Evolutionary conservation across 2,797 vertebrate genomes (phyloP).

Genomic region (Austrolebias charrua): DNA sequence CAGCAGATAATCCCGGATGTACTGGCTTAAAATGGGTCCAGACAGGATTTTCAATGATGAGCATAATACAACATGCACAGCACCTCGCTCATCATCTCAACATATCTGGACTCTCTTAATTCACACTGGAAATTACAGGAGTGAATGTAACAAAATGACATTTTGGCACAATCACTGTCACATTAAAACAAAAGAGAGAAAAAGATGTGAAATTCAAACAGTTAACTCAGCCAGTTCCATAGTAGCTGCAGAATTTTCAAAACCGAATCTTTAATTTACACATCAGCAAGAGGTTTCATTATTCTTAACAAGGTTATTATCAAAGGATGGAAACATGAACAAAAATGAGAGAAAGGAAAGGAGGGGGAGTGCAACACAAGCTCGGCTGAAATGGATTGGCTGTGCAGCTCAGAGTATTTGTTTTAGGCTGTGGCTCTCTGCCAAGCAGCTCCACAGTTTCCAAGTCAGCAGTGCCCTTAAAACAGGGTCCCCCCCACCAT

Average conservation of each 20-base stretch:
- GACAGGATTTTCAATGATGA: neutral
- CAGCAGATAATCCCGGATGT: slow-evolving; percentile 19
- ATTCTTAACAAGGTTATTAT: slow-evolving; percentile 35
- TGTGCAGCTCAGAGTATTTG: slow-evolving; percentile 63
- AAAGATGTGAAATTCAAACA: neutral
- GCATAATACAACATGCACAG: neutral
- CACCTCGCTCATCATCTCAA: neutral
- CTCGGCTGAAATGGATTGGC: slow-evolving; percentile 61
- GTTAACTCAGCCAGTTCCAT: neutral
- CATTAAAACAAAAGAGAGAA: too few relatives aligned
- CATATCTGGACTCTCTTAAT: neutral
- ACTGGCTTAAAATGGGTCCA: slow-evolving; percentile 11
- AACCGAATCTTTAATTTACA: neutral
- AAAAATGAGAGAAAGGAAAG: slow-evolving; percentile 53
- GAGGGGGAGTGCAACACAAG: slow-evolving; percentile 41
- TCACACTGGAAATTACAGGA: neutral
- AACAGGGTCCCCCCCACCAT: slow-evolving; percentile 66
- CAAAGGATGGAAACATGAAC: slow-evolving; percentile 57
- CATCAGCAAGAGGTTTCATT: neutral
- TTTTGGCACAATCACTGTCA: neutral
- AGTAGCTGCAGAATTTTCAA: neutral
- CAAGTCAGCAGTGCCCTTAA: slow-evolving; percentile 79
- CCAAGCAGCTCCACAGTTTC: slow-evolving; percentile 81
- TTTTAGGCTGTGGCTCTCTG: slow-evolving; percentile 71
- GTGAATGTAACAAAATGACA: neutral